A percentile compares a stretch with the other conserved stretches of the same genome.
Evolutionary conservation across 2,797 vertebrate genomes (phyloP).

Genomic region (Pteropus rufus): DNA sequence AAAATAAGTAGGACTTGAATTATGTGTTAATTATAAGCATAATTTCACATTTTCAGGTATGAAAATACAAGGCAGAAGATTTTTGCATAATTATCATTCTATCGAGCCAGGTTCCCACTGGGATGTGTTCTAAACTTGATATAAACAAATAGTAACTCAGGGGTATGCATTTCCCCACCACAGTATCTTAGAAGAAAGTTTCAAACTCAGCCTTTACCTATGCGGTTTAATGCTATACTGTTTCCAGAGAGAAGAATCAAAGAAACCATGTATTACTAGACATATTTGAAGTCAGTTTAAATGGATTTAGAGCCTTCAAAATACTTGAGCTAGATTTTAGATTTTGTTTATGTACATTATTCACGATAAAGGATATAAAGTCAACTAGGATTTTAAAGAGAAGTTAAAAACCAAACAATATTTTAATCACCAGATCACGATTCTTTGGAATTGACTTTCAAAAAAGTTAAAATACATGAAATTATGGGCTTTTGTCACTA

Average conservation of each 20-base stretch:
- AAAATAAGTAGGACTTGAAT: background rate
- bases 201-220: conserved; percentile 17
- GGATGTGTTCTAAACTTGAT: background rate
- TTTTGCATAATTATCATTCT: conserved; percentile 24
- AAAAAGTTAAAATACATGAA: background rate
- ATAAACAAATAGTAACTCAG: background rate
- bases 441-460: background rate
- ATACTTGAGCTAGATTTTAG: background rate
- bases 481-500: background rate
- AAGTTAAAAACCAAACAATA: conserved; percentile 36
- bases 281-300: background rate
- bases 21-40: conserved; percentile 15
- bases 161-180: background rate
- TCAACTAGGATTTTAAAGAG: background rate
- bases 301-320: background rate
- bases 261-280: background rate
- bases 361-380: background rate
- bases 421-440: background rate
- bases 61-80: conserved; percentile 10
- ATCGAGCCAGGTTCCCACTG: background rate
- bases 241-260: conserved; percentile 38
- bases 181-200: background rate
- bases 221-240: background rate
- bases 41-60: conserved; percentile 21
- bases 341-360: background rate